Percentiles rank a stretch among this genome's conserved stretches.
Conservation (phyloP, 1,140 invertebrate genomes). For the Babylonia areolata region DNA sequence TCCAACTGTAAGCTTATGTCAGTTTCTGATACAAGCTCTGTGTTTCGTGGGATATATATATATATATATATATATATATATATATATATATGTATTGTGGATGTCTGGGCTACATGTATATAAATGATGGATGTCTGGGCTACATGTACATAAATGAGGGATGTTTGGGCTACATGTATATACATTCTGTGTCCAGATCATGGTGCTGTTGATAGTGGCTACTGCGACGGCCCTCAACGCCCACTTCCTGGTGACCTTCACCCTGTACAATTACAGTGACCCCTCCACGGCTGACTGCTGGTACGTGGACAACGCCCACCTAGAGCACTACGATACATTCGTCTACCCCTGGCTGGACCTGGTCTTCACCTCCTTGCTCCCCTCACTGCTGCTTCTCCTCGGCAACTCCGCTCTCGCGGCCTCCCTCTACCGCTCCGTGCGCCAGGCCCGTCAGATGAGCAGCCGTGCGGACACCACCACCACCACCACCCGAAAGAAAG, state of each 20-base stretch:
- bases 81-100: too few species aligned
- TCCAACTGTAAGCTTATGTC: too few species aligned
- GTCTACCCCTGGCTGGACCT: conserved; percentile 14
- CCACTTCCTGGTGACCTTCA: background rate
- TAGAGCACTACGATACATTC: background rate
- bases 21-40: too few species aligned
- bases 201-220: background rate
- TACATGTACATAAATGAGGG: too few species aligned
- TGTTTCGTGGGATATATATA: too few species aligned
- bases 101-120: too few species aligned
- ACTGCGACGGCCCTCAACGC: background rate
- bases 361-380: background rate
- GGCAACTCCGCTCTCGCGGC: background rate
- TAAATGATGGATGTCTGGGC: too few species aligned
- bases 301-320: background rate
- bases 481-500: background rate
- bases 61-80: too few species aligned
- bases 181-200: background rate
- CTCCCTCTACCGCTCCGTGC: background rate
- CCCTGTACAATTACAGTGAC: background rate
- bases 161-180: too few species aligned
- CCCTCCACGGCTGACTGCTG: background rate
- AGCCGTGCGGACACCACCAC: background rate
- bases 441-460: background rate
- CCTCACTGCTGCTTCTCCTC: background rate